Conservation (phyloP, 1,140 invertebrate genomes). For the Babylonia areolata region DNA sequence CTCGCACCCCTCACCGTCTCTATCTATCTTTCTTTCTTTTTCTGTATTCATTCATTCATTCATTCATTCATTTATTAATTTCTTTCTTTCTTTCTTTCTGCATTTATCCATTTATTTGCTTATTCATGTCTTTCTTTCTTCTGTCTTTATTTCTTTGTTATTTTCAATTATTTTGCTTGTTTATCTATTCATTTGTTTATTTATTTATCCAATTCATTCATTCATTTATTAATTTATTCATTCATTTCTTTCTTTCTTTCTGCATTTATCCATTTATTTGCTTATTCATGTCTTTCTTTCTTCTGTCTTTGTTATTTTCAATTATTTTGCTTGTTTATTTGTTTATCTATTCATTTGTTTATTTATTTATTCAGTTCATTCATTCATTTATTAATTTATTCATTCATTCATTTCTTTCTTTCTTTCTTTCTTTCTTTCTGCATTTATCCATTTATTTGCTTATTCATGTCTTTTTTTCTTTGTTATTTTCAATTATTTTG, state of each 20-base stretch:
- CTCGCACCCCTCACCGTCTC: too few species aligned
- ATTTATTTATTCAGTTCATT: background rate
- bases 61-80: too few species aligned
- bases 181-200: background rate
- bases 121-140: too few species aligned
- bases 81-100: slow-evolving; percentile 9
- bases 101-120: background rate
- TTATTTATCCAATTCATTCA: too few species aligned
- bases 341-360: too few species aligned
- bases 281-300: background rate
- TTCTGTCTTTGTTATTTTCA: background rate
- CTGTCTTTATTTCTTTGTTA: too few species aligned
- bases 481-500: background rate
- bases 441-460: background rate
- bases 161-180: too few species aligned
- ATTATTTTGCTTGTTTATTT: background rate
- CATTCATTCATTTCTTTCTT: background rate
- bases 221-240: too few species aligned
- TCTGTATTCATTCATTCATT: too few species aligned
- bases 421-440: background rate
- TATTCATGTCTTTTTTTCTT: background rate
- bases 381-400: background rate
- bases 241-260: too few species aligned
- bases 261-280: background rate
- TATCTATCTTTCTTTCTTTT: too few species aligned